Base-by-base conservation (phyloP, 1,140 invertebrate species). In the Antheraea pernyi region DNA sequence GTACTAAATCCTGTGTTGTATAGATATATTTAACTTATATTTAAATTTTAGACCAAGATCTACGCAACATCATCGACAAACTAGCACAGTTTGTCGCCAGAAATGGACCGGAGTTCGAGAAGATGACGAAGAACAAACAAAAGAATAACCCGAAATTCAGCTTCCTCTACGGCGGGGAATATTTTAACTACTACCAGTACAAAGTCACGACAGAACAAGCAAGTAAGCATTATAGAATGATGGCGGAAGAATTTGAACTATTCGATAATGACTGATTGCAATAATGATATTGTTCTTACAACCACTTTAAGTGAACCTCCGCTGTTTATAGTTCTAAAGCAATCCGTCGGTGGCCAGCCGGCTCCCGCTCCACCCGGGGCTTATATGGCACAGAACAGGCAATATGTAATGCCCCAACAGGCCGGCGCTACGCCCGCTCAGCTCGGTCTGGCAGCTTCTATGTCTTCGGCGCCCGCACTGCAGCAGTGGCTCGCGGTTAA, bases 21-120 rank as follows among this genome's bases (percentile, higher is more conserved):
- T 62, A 37, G 48, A 67, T 19, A 36, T 18, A 53, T 66, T 18
- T 53, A 16, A 46, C 5, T 53, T 16, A 66, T n/a, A 66, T 22
- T 72, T 30, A 60, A 16, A 46, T 64, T 78, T 72, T 76, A 98
- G 98, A 99, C 94, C 96, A 95, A 80, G 98, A 99, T 84, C 93
- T 98, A 77, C 95, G 96, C 77, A 99, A 99, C 93, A 99, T 99
- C 83, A 99, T 99, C 82, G 98, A 99, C 93, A 99, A 99, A 94
- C 93, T 99, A 78, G 99, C 99, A 2, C 97, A 99, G 88, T 99
- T 99, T 95, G 99, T 99, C 67, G 98, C 98, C 72, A 94, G 98
- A 87, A 99, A 99, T 97, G 99, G 99, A 19, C 98, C 98, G 2
- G 98, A 99, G 89, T 99, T 99, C 93, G 99, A 99, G 93, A 95